phyloP scores from a whole-genome alignment of 2,797 vertebrate species.

The Rhynchotus rufescens region DNA sequence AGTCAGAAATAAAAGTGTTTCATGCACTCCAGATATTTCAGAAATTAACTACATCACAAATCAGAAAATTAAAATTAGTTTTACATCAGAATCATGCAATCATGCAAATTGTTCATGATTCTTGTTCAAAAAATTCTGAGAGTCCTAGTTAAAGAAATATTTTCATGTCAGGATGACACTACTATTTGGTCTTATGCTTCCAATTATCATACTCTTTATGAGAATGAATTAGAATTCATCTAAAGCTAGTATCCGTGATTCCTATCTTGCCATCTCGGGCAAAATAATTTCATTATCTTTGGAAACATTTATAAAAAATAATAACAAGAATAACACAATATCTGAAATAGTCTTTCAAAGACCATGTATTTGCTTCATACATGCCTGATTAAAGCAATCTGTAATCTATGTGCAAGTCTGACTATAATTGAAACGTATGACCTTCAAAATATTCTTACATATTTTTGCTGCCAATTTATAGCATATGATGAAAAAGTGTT shows the following conservation, averaged over 20 bases:
- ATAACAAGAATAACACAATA: background rate
- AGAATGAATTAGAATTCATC: conserved; percentile 10
- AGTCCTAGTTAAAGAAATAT: background rate
- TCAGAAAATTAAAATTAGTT: background rate
- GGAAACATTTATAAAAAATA: conserved; percentile 13
- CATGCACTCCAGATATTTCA: background rate
- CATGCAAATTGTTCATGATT: background rate
- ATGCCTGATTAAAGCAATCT: background rate
- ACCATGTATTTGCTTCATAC: background rate
- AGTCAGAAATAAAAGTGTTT: background rate
- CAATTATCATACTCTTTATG: background rate
- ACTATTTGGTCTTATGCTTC: background rate
- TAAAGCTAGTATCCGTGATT: background rate
- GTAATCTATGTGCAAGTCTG: background rate
- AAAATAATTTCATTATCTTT: background rate
- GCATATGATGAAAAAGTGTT: conserved; percentile 28
- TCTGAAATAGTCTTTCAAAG: conserved; percentile 19
- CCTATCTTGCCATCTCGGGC: background rate
- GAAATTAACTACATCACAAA: background rate
- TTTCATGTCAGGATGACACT: background rate
- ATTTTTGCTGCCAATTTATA: conserved; percentile 50
- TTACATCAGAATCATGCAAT: background rate
- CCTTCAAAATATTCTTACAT: conserved; percentile 48
- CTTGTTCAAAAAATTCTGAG: background rate
- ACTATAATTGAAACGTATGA: conserved; percentile 44